Base-by-base conservation (phyloP, 2,113 vertebrate genomes). In the Podarcis raffonei region DNA sequence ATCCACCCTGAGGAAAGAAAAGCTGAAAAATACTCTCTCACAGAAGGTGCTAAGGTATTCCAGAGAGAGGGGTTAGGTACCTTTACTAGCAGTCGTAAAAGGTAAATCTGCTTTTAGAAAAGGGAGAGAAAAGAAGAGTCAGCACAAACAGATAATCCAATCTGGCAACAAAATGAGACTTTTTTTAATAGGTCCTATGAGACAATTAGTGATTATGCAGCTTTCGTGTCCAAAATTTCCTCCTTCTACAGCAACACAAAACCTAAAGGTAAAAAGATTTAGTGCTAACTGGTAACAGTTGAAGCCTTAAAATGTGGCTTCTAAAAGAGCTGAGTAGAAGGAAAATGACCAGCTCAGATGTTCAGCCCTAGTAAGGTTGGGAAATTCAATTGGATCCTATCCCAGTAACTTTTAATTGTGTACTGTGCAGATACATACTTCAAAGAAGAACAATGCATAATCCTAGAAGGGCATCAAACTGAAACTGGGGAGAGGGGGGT, bases 41-140 rank as follows among this genome's bases (percentile, higher is more conserved):
- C 18, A 30, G 39, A 81, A n/a, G 37, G 48, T 20, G 25, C 30
- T 18, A 88, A 89, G 25, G 8, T 7, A 37, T 62, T 65, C 9
- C 22, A 53, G 12, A 89, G n/a, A 18, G 12, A 89, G n/a, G 11
- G 15, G 87, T 75, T 84, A 91, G 85, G 75, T 1, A 6, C 6
- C 23, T 86, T 90, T 91, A 91, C 12, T 75, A 87, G 79, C 87
- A 90, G 48, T 23, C 37, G 71, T 37, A 90, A 92, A 92, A 88
- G 2, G 42, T 18, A 37, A 39, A 25, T 23, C 27, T 39, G 79
- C 79, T 74, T 89, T 79, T 20, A 15, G 20, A 57, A 53, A 53
- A 37, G 71, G 25, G 65, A 68, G 30, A 35, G 9, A 77, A 81
- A 83, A 66, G 27, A 53, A 66, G 59, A 83, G 69, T 89, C 83